Evolutionary conservation across 1,140 invertebrate species (phyloP).

Genomic region (Antheraea mylitta): DNA sequence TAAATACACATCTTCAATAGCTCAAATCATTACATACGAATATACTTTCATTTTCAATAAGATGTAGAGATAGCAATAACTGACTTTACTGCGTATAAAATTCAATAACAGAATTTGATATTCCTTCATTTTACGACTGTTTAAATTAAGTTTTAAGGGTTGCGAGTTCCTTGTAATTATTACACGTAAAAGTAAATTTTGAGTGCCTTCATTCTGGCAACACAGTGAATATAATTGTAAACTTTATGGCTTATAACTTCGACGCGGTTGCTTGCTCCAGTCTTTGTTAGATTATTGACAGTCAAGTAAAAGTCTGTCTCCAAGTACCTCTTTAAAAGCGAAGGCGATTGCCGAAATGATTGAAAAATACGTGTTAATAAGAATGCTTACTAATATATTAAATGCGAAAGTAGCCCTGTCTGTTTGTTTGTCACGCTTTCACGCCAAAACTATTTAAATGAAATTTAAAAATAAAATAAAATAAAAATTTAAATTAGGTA

Average conservation of each 20-base stretch:
- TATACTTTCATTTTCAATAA: slow-evolving; percentile 29
- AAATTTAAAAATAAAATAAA: too few relatives aligned
- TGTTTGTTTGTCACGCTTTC: too few relatives aligned
- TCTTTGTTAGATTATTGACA: neutral
- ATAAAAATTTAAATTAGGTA: too few relatives aligned
- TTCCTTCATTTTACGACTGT: slow-evolving; percentile 22
- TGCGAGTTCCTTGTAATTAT: slow-evolving; percentile 14
- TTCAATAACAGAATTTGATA: slow-evolving; percentile 24
- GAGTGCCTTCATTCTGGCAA: neutral
- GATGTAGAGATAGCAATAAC: neutral
- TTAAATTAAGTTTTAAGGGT: slow-evolving; percentile 21
- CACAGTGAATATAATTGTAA: neutral
- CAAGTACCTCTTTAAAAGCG: too few relatives aligned
- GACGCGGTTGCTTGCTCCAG: neutral
- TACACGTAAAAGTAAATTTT: slow-evolving; percentile 5
- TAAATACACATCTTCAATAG: neutral
- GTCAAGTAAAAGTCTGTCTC: too few relatives aligned
- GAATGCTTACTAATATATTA: too few relatives aligned
- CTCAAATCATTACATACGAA: neutral
- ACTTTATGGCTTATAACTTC: neutral
- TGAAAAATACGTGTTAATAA: too few relatives aligned
- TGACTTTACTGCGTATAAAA: slow-evolving; percentile 30
- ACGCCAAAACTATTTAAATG: too few relatives aligned
- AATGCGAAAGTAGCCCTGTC: too few relatives aligned
- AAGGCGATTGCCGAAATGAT: too few relatives aligned